Percentiles rank a stretch among this genome's conserved stretches.
phyloP scores from a whole-genome alignment of 2,888 invertebrate genomes.

The Dexiosoma caninum region DNA sequence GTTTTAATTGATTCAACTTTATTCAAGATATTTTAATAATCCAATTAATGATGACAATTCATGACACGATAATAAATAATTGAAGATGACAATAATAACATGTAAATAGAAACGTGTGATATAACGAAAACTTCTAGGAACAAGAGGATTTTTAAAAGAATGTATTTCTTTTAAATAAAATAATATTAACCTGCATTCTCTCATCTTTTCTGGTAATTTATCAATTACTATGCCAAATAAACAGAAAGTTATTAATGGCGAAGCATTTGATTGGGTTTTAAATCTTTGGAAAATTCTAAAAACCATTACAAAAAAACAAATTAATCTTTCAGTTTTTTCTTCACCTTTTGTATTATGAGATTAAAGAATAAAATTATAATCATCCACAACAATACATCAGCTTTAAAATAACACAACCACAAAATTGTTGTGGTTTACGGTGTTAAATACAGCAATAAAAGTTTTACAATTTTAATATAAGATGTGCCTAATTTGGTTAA shows the following conservation, averaged over 20 bases:
- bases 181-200: too few relatives aligned
- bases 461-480: neutral
- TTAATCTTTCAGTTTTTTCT: neutral
- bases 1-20: too few relatives aligned
- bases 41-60: too few relatives aligned
- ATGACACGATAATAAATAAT: too few relatives aligned
- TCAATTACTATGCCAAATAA: neutral
- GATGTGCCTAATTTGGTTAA: conserved; percentile 17
- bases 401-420: neutral
- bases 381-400: neutral
- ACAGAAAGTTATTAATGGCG: neutral
- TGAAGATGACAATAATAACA: too few relatives aligned
- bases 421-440: neutral
- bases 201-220: neutral
- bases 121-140: too few relatives aligned
- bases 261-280: neutral
- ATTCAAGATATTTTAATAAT: too few relatives aligned
- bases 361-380: neutral
- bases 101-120: too few relatives aligned
- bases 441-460: neutral
- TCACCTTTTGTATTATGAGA: neutral
- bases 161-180: neutral
- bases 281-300: neutral
- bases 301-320: neutral
- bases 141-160: too few relatives aligned